Conservation (phyloP, 2,113 vertebrate genomes). For the Platichthys flesus region DNA sequence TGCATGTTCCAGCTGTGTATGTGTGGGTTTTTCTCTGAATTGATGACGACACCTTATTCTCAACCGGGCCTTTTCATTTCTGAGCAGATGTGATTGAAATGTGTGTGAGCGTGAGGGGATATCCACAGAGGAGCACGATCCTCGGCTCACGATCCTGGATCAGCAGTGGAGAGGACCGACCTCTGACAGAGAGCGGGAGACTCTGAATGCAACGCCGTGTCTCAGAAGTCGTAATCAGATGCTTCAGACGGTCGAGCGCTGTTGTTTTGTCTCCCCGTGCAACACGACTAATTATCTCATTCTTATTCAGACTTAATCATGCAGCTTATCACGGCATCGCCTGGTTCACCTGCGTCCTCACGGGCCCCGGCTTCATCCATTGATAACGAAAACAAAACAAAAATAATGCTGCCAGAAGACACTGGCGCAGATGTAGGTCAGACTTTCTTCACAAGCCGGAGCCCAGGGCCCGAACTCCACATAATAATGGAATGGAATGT, state of each 20-base stretch:
- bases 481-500: conserved; percentile 66
- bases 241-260: background rate
- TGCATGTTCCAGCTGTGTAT: too few relatives aligned
- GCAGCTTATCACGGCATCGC: conserved; percentile 4
- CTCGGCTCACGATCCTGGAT: background rate
- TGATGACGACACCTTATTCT: too few relatives aligned
- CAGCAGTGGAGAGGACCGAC: background rate
- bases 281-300: conserved; percentile 11
- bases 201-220: background rate
- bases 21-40: too few relatives aligned
- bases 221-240: background rate
- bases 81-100: background rate
- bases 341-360: conserved; percentile 28
- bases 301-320: conserved; percentile 31
- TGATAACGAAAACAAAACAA: conserved; percentile 39
- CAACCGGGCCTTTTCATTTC: background rate
- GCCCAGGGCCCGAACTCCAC: conserved; percentile 57
- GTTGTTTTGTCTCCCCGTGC: background rate
- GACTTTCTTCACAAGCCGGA: conserved; percentile 55
- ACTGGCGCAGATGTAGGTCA: conserved; percentile 68
- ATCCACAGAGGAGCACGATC: background rate
- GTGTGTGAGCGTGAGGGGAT: too few relatives aligned
- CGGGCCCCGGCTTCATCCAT: conserved; percentile 1
- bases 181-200: background rate
- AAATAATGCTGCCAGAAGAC: conserved; percentile 63